phyloP scores from a whole-genome alignment of 2,888 invertebrate species.

The Drosophila prolongata region DNA sequence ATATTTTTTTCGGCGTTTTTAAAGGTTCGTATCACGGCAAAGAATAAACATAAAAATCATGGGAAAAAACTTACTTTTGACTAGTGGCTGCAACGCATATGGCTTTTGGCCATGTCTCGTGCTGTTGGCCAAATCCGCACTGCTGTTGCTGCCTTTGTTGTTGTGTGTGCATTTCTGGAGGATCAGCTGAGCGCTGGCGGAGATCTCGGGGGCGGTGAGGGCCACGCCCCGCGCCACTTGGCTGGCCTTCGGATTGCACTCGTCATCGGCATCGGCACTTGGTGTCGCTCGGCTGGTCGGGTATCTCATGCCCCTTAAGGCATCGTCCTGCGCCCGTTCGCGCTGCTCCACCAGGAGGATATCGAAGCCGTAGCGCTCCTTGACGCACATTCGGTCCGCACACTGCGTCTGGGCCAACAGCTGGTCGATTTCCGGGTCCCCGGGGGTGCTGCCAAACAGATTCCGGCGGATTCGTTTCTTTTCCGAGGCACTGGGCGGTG shows the following conservation, averaged over 20 bases:
- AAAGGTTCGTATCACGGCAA: background rate
- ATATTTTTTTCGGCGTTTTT: background rate
- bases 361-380: conserved; percentile 7
- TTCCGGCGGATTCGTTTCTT: conserved; percentile 11
- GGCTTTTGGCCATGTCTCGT: conserved; percentile 25
- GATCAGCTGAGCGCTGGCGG: conserved; percentile 10
- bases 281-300: conserved; percentile 8
- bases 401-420: conserved; percentile 14
- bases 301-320: conserved; percentile 2
- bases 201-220: conserved; percentile 19
- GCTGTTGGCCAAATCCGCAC: conserved; percentile 14
- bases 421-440: conserved; percentile 19
- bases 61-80: conserved; percentile 20
- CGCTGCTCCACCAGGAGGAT: conserved; percentile 6
- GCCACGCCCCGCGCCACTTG: background rate
- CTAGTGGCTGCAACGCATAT: conserved; percentile 8
- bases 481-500: background rate
- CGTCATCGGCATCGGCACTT: background rate
- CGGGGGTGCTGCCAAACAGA: conserved; percentile 20
- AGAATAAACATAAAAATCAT: background rate
- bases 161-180: background rate
- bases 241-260: conserved; percentile 10
- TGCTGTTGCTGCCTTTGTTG: background rate
- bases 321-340: conserved; percentile 9
- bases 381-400: background rate